Evolutionary conservation across 2,797 vertebrate genomes (phyloP).

Genomic region (Acipenser ruthenus): DNA sequence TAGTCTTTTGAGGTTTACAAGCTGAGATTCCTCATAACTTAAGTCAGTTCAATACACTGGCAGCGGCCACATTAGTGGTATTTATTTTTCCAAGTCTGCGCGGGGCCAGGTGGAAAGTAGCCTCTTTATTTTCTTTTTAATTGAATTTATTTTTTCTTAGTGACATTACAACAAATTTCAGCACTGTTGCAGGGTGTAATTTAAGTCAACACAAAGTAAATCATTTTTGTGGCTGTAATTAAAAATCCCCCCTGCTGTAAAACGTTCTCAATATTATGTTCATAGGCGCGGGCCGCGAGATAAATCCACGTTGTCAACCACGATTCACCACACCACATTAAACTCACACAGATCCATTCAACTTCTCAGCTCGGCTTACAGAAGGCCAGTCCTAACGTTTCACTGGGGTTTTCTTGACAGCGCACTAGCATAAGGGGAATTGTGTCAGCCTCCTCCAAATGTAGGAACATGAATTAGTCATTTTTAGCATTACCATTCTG

Average conservation of each 20-base stretch:
- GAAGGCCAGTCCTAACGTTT: conserved; percentile 56
- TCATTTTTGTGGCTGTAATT: conserved; percentile 69
- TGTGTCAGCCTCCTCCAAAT: conserved; percentile 3
- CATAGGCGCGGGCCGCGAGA: conserved; percentile 49
- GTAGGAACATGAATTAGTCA: conserved; percentile 40
- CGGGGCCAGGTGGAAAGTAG: conserved; percentile 6
- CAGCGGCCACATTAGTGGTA: not conserved
- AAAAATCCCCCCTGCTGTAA: conserved; percentile 56
- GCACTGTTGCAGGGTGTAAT: conserved; percentile 43
- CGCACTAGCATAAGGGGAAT: conserved; percentile 37
- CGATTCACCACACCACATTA: conserved; percentile 74
- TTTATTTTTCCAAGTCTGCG: not conserved
- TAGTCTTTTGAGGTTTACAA: not conserved
- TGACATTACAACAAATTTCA: conserved; percentile 38
- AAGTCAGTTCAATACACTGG: conserved; percentile 17
- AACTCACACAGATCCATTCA: conserved; percentile 73
- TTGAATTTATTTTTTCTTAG: conserved; percentile 26
- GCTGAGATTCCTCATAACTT: conserved; percentile 15
- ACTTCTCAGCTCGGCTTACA: conserved; percentile 72
- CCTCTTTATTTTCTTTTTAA: conserved; percentile 23
- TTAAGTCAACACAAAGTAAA: conserved; percentile 62
- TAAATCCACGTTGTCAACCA: conserved; percentile 68
- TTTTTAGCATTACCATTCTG: conserved; percentile 33
- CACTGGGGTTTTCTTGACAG: conserved; percentile 21
- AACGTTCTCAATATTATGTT: conserved; percentile 68